Base-by-base conservation (phyloP, 2,113 vertebrate genomes). In the Daubentonia madagascariensis region DNA sequence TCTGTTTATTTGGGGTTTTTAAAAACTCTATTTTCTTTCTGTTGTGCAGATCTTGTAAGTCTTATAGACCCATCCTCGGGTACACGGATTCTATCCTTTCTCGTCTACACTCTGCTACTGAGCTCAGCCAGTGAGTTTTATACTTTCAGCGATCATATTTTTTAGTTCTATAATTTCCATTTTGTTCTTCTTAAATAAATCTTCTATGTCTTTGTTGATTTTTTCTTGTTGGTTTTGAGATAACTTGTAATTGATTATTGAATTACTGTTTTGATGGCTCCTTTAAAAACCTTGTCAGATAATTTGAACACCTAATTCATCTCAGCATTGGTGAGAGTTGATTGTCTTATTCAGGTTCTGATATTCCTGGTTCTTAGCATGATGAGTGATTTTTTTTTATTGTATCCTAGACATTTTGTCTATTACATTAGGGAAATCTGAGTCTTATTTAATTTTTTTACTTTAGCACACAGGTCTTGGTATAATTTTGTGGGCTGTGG, bases 281-380 rank as follows among this genome's bases (percentile, higher is more conserved):
- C 37, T 17, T 48, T 23, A 8, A 65, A 52, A 67, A 37, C 17
- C 45, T 50, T 7, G 52, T 61, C 35, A 4, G n/a, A 9, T 1
- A 4, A 23, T 5, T 32, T n/a, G 0, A 0, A 23, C 11, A 0
- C 0, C 52, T 25, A 8, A 8, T 17, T 30, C 45, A 16, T 23
- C 28, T 79, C 9, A 0, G 28, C 0, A 0, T 17, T 10, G 61
- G 54, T 12, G 52, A 12, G 23, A 1, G 37, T 8, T 5, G 45
- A 1, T 3, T 2, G 7, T 23, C 12, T 28, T 5, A 13, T 30
- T 30, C 45, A 59, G 1, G 9, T 30, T 14, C 23, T 48, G 68
- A 14, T 40, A 32, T 50, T 50, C 13, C 45, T 30, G 48, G 28
- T 45, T 32, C 54, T 37, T 4, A 3, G 61, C 12, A 1, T 8